Conservation (phyloP, 2,888 invertebrate genomes). For the Lydus trimaculatus region DNA sequence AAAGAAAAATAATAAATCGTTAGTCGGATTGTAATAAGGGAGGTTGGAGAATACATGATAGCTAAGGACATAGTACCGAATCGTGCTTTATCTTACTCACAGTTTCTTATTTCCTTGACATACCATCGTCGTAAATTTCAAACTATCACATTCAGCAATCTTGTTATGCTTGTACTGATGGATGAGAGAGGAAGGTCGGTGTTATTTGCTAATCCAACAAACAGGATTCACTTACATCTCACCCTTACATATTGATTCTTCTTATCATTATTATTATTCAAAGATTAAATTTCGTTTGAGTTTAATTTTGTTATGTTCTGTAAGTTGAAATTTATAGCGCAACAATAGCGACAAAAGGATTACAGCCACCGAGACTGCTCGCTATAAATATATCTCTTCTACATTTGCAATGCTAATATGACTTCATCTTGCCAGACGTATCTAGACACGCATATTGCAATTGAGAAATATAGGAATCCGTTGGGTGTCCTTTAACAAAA, state of each 20-base stretch:
- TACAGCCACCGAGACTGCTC: constrained; percentile 35
- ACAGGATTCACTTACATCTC: neutral
- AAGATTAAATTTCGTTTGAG: constrained; percentile 16
- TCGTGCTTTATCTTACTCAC: constrained; percentile 45
- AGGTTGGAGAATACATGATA: constrained; percentile 28
- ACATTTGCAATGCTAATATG: constrained; percentile 53
- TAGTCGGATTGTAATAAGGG: constrained; percentile 12
- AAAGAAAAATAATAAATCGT: constrained; percentile 32
- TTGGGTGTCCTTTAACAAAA: constrained; percentile 42
- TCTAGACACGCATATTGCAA: constrained; percentile 47
- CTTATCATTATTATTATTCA: too few relatives aligned
- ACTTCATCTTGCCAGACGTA: constrained; percentile 43
- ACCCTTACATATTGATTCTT: too few relatives aligned
- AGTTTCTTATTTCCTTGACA: constrained; percentile 47
- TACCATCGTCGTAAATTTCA: constrained; percentile 41
- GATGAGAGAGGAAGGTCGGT: constrained; percentile 31
- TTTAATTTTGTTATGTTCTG: constrained; percentile 11
- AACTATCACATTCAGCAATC: constrained; percentile 40
- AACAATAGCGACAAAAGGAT: constrained; percentile 39
- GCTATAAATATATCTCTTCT: constrained; percentile 40
- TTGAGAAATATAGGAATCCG: constrained; percentile 41
- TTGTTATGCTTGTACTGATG: constrained; percentile 36
- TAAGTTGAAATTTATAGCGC: constrained; percentile 39
- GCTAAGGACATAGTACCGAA: constrained; percentile 40
- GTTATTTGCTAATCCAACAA: constrained; percentile 32